These are phyloP conservation scores for Minunthozetes semirufus DNA, from an alignment of 2,888 invertebrate genomes.

Conservation along the genomic window DNA sequence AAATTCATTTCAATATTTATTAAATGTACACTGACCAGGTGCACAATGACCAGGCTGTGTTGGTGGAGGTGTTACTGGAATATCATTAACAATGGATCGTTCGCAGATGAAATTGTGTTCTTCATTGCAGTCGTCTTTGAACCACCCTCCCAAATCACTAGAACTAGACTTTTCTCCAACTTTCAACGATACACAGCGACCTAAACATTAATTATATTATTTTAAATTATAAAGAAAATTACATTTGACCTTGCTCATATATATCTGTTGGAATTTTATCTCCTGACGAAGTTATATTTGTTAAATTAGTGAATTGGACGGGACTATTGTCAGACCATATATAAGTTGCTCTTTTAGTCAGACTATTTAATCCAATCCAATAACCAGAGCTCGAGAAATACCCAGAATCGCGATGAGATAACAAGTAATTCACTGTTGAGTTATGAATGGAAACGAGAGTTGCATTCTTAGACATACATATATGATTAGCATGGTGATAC, in stretches of 20 bases:
- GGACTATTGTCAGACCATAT: background rate
- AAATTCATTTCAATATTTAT: background rate
- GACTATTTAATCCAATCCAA: background rate
- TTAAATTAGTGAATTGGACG: background rate
- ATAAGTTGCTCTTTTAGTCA: background rate
- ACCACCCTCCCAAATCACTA: background rate
- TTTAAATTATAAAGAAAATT: background rate
- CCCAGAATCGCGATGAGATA: too few species aligned
- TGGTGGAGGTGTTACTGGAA: background rate
- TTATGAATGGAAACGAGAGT: too few species aligned
- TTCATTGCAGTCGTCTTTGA: background rate
- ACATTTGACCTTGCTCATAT: too few species aligned
- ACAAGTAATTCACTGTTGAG: too few species aligned
- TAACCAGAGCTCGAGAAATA: too few species aligned
- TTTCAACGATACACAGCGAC: background rate
- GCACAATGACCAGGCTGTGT: background rate
- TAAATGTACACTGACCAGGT: background rate
- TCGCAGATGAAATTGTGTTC: background rate
- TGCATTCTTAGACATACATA: too few species aligned
- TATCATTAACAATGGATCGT: background rate
- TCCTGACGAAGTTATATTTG: background rate
- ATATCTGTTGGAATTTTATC: background rate
- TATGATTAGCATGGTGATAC: too few species aligned
- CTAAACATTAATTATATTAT: background rate
- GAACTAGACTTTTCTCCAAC: too few species aligned